Base-by-base conservation (phyloP, 2,888 invertebrate species). In the Perizoma affinitatum region DNA sequence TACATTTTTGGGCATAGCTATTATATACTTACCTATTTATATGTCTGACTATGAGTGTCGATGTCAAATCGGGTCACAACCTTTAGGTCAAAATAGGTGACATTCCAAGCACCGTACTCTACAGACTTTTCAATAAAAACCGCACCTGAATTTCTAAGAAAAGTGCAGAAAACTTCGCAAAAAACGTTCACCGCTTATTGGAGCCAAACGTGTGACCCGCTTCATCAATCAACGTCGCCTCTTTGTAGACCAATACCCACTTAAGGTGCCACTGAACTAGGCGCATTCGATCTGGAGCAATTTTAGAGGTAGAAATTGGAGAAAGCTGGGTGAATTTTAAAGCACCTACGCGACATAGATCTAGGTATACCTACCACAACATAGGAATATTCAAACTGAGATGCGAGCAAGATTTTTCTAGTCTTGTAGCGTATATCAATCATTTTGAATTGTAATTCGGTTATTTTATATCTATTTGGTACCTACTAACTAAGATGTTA, bases 221-320 rank as follows among this genome's bases (percentile, higher is more conserved):
- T 63, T 66, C 76, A 87, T 87, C 85, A 75, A 87, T 87, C 87
- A 87, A 80, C 65, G 86, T 83, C 11, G 46, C 58, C 66, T 67
- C 78, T 81, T 82, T 84, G 80, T 82, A 73, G 80, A 76, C 82
- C 82, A 79, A 81, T 83, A 80, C 78, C 82, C 82, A 80, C 76
- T 82, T 78, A 79, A 75, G 74, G 70, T 63, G 61, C 59, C 50
- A 11, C 47, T 38, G 36, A 58, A 47, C 58, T 34, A 46, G 22
- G 49, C 36, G 61, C 57, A 44, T 53, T 61, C 61, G 53, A 57
- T 57, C 49, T 48, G 48, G 8, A 43, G 40, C 47, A 44, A 56
- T 57, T 58, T 57, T 22, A 35, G 9, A 58, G 36, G 58, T 48
- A 38, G 48, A 48, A 49, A 61, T 61, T 57, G 56, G 41, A 47